Conservation (phyloP, 2,888 invertebrate genomes). For the Litoditis marina region DNA sequence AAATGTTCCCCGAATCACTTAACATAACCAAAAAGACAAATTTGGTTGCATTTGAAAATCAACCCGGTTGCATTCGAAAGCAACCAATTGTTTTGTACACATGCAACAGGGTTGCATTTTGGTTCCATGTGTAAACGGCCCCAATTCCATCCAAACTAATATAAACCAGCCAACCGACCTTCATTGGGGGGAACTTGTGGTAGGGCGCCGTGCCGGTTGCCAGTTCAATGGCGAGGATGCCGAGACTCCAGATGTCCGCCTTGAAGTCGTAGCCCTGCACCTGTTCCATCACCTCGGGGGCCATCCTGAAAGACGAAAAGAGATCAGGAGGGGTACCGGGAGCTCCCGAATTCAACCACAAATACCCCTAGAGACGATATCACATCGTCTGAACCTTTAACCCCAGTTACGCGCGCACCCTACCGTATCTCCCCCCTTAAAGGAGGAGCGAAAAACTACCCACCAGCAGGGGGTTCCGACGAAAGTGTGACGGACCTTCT, state of each 20-base stretch:
- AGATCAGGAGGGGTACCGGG: no score
- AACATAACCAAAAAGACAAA: no score
- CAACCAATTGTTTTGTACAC: no score
- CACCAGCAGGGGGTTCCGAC: constrained; percentile 96
- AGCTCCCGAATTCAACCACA: no score
- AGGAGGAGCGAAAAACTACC: constrained; percentile 9
- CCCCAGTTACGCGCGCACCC: no score
- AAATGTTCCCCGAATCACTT: no score
- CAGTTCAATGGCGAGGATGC: constrained; percentile 96
- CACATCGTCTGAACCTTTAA: no score
- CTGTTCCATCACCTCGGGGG: constrained; percentile 98
- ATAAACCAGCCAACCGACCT: constrained; percentile 67
- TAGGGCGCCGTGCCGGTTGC: constrained; percentile 97
- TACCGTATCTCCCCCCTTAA: background rate
- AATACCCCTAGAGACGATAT: no score
- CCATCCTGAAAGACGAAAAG: constrained; percentile 70
- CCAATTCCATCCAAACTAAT: background rate
- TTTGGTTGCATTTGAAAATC: no score
- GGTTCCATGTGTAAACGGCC: no score
- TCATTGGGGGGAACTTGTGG: constrained; percentile 98
- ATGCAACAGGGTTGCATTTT: no score
- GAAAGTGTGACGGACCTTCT: constrained; percentile 89
- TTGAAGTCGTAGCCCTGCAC: constrained; percentile 82
- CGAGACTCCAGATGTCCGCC: constrained; percentile 88
- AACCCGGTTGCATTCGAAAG: no score